Percentiles rank a stretch among this genome's conserved stretches.
Evolutionary conservation across 2,888 invertebrate genomes (phyloP).

Genomic region (Marasmarcha lunaedactyla): DNA sequence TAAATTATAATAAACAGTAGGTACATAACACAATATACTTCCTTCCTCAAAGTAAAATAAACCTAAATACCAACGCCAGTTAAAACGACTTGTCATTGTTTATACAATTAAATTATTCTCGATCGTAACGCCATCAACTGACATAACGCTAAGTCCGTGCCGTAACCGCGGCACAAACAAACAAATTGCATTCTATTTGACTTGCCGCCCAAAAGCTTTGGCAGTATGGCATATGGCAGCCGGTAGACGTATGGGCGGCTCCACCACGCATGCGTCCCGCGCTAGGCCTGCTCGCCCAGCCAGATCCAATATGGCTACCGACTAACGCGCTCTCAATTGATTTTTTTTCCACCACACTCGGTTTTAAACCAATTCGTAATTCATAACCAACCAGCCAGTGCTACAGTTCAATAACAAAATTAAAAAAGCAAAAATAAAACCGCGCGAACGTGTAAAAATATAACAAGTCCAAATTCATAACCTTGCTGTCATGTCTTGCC

Average conservation of each 20-base stretch:
- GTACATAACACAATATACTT: too few species aligned
- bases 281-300: constrained; percentile 30
- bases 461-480: constrained; percentile 6
- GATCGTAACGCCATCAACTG: too few species aligned
- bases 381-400: constrained; percentile 1
- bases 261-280: constrained; percentile 39
- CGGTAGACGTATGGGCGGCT: constrained; percentile 30
- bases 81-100: too few species aligned
- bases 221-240: too few species aligned
- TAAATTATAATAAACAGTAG: too few species aligned
- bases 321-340: constrained; percentile 46
- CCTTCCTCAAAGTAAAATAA: too few species aligned
- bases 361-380: not conserved
- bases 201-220: constrained; percentile 1
- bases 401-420: not conserved
- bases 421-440: not conserved
- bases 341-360: constrained; percentile 43
- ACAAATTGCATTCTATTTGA: not conserved
- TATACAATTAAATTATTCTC: too few species aligned
- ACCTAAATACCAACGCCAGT: too few species aligned
- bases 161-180: too few species aligned
- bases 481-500: constrained; percentile 3
- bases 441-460: not conserved
- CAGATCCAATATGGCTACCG: constrained; percentile 53
- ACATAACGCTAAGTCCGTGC: too few species aligned